Conservation (phyloP, 2,888 invertebrate genomes). For the Aethes cnicana region DNA sequence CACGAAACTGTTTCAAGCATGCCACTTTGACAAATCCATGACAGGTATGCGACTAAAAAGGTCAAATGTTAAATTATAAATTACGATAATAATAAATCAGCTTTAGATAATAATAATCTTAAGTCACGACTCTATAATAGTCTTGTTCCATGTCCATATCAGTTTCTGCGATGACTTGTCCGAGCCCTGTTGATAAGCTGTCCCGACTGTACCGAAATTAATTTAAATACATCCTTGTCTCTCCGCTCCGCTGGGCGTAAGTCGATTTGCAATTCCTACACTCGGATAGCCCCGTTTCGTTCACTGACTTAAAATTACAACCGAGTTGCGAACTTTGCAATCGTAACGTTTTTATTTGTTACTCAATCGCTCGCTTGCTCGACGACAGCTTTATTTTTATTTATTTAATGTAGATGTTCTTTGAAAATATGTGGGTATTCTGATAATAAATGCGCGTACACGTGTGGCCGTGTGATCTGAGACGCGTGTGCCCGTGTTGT, state of each 20-base stretch:
- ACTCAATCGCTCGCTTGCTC: constrained; percentile 44
- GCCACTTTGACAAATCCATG: too few relatives aligned
- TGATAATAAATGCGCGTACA: background rate
- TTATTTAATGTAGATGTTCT: constrained; percentile 35
- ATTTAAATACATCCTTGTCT: constrained; percentile 76
- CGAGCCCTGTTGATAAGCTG: too few relatives aligned
- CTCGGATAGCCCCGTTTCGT: constrained; percentile 63
- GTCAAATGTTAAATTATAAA: too few relatives aligned
- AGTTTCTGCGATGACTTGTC: too few relatives aligned
- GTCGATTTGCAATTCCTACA: constrained; percentile 72
- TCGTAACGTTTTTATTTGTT: constrained; percentile 52
- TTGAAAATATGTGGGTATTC: constrained; percentile 31
- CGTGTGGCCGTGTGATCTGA: too few relatives aligned
- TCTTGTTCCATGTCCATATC: too few relatives aligned
- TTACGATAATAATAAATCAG: too few relatives aligned
- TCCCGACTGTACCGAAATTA: constrained; percentile 54
- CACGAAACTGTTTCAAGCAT: too few relatives aligned
- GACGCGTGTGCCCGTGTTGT: too few relatives aligned
- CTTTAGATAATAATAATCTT: too few relatives aligned
- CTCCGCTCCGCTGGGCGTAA: constrained; percentile 64
- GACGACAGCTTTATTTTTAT: constrained; percentile 44
- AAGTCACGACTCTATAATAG: too few relatives aligned
- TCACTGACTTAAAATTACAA: constrained; percentile 69
- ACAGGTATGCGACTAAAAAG: too few relatives aligned
- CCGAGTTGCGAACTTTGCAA: constrained; percentile 51